Evolutionary conservation across 1,140 invertebrate genomes (phyloP).

Genomic region (Drosophila lini): DNA sequence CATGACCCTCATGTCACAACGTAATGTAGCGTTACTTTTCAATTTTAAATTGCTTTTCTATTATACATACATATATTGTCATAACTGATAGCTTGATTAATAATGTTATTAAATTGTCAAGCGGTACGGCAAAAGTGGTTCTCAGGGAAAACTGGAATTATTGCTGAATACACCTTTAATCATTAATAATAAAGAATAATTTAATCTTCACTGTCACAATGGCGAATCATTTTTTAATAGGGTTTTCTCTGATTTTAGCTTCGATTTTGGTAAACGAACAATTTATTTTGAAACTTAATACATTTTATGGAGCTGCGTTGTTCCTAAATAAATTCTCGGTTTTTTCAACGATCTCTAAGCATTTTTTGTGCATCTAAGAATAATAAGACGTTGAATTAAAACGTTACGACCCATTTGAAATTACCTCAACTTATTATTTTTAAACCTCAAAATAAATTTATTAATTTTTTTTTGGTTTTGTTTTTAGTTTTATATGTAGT

Average conservation of each 20-base stretch:
- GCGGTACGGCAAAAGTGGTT: conserved; percentile 10
- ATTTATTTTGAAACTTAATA: background rate
- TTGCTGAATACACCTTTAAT: conserved; percentile 10
- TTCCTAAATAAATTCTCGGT: background rate
- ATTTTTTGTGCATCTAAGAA: no score
- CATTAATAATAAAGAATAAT: conserved; percentile 9
- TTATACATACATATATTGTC: conserved; percentile 2
- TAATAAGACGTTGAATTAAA: no score
- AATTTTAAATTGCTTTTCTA: conserved; percentile 3
- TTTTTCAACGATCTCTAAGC: background rate
- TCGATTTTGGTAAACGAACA: background rate
- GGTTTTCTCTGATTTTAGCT: background rate
- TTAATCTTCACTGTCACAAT: conserved; percentile 3
- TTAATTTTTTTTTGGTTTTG: no score
- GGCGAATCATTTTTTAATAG: background rate
- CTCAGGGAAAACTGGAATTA: conserved; percentile 29
- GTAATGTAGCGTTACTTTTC: background rate
- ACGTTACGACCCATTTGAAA: no score
- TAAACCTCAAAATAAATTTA: no score
- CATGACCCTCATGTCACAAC: background rate
- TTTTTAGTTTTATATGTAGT: no score
- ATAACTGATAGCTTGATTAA: conserved; percentile 29
- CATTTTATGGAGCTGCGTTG: background rate
- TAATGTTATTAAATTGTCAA: conserved; percentile 37
- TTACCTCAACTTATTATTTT: no score